Conservation (phyloP, 1,140 invertebrate genomes). For the Rhizoglyphus robini region DNA sequence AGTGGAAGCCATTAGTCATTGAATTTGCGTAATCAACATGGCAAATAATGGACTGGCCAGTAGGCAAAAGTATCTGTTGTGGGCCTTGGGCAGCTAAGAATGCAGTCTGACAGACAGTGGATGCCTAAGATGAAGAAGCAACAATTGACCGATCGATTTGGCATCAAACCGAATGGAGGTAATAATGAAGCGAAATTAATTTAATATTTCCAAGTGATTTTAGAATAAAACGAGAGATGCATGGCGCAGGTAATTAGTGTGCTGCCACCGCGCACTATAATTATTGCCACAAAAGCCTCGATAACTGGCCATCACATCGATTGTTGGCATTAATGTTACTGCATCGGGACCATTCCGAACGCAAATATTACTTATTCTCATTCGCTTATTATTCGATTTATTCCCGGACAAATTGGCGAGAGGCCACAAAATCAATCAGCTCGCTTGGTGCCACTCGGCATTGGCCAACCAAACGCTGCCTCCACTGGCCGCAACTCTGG, state of each 20-base stretch:
- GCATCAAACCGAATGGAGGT: too few relatives aligned
- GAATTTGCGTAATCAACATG: conserved; percentile 13
- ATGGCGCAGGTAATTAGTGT: not conserved
- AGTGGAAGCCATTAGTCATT: conserved; percentile 7
- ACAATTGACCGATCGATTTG: too few relatives aligned
- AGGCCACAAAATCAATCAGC: too few relatives aligned
- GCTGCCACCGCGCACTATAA: not conserved
- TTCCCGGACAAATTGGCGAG: too few relatives aligned
- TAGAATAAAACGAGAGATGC: not conserved
- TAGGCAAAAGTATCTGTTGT: not conserved
- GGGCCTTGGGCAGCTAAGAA: not conserved
- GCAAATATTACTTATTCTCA: not conserved
- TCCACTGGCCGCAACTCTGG: not conserved
- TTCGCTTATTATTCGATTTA: not conserved
- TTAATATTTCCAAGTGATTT: not conserved
- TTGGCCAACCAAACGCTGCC: not conserved
- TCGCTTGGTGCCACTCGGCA: too few relatives aligned
- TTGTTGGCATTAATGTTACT: not conserved
- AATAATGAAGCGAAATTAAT: not conserved
- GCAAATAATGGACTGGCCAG: not conserved
- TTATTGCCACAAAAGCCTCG: not conserved
- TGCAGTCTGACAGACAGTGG: too few relatives aligned
- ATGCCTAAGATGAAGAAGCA: too few relatives aligned
- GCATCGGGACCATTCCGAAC: not conserved
- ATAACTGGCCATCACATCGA: not conserved